These are phyloP conservation scores for Aradus depressus DNA, from an alignment of 2,888 invertebrate genomes.

Conservation along the genomic window DNA sequence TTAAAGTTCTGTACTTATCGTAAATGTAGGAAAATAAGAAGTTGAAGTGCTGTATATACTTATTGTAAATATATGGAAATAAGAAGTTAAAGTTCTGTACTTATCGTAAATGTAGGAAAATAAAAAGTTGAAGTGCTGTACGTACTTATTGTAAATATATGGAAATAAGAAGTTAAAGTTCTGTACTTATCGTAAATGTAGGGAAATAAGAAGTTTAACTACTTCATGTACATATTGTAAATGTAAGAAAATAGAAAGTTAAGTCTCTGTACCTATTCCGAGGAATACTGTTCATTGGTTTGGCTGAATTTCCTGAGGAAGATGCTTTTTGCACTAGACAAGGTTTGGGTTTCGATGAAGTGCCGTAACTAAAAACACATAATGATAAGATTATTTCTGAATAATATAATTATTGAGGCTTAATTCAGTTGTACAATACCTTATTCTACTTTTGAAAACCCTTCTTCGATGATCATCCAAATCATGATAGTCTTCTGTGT, in stretches of 20 bases:
- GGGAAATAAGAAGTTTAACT: too few species aligned
- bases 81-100: too few species aligned
- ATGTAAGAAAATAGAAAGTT: constrained; percentile 2
- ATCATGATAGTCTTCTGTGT: constrained; percentile 70
- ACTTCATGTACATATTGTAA: too few species aligned
- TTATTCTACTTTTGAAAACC: constrained; percentile 57
- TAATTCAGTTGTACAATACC: constrained; percentile 37
- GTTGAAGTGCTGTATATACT: too few species aligned
- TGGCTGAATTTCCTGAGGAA: constrained; percentile 43
- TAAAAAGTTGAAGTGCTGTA: too few species aligned
- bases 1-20: too few species aligned
- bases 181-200: too few species aligned
- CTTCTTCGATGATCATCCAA: constrained; percentile 57
- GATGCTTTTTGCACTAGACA: constrained; percentile 48
- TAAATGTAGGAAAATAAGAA: too few species aligned
- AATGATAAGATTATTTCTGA: neutral
- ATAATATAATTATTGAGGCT: constrained; percentile 17
- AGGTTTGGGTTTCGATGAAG: constrained; percentile 51
- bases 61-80: too few species aligned
- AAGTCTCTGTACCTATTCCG: constrained; percentile 39
- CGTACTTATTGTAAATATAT: too few species aligned
- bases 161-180: too few species aligned
- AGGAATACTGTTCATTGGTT: constrained; percentile 38
- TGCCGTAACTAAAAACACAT: constrained; percentile 44
- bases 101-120: too few species aligned